Conservation (phyloP, 1,140 invertebrate species). For the Lasaia peninsularis region DNA sequence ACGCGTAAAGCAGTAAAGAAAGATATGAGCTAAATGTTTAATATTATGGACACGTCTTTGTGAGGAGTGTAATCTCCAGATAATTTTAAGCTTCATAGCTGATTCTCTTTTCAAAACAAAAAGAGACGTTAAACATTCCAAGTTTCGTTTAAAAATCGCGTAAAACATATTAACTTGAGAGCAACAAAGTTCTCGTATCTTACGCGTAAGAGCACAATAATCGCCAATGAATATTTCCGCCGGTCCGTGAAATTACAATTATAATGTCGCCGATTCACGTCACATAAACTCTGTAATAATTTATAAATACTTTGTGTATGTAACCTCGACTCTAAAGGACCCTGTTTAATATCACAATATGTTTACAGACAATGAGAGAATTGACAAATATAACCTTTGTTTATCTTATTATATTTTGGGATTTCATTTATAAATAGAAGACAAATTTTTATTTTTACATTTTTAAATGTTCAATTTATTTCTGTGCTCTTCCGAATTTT, state of each 20-base stretch:
- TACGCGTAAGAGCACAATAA: slow-evolving; percentile 39
- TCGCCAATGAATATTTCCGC: slow-evolving; percentile 64
- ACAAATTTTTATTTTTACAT: too few species aligned
- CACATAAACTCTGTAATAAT: slow-evolving; percentile 28
- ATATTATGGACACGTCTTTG: too few species aligned
- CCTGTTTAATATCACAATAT: slow-evolving; percentile 17
- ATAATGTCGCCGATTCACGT: slow-evolving; percentile 54
- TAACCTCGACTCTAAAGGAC: slow-evolving; percentile 1
- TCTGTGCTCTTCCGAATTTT: too few species aligned
- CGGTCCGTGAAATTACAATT: slow-evolving; percentile 71
- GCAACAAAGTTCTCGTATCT: slow-evolving; percentile 3
- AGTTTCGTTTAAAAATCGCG: too few species aligned
- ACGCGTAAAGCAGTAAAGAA: too few species aligned
- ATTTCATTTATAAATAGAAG: neutral
- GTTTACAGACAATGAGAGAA: neutral
- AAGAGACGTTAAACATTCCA: too few species aligned
- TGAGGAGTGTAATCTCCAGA: too few species aligned
- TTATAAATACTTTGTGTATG: slow-evolving; percentile 21
- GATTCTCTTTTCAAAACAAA: too few species aligned
- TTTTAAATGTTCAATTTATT: too few species aligned
- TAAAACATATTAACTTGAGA: slow-evolving; percentile 10
- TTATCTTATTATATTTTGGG: neutral
- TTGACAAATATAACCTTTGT: neutral
- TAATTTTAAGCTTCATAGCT: too few species aligned
- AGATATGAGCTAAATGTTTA: too few species aligned